Conservation (phyloP, 2,888 invertebrate species). For the Protophormia terraenovae region DNA sequence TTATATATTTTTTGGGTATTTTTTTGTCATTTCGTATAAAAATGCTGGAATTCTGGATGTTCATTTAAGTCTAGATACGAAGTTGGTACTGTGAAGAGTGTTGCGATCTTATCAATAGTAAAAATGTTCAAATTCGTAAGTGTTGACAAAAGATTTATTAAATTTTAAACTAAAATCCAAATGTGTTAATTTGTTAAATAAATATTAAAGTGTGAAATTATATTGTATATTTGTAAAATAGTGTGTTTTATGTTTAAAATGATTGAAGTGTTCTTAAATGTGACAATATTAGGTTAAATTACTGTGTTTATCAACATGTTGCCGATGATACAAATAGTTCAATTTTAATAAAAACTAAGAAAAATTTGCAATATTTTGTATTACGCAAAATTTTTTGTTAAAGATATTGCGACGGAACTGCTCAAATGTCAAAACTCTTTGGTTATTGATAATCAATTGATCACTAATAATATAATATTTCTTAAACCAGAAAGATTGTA, state of each 20-base stretch:
- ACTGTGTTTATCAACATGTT: neutral
- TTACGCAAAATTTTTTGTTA: too few relatives aligned
- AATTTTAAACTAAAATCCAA: neutral
- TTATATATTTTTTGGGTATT: neutral
- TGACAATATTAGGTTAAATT: neutral
- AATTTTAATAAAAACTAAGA: too few relatives aligned
- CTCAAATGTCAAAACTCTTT: too few relatives aligned
- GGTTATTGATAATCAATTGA: too few relatives aligned
- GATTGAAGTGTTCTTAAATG: neutral
- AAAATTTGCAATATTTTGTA: too few relatives aligned
- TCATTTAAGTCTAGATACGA: conserved; percentile 67
- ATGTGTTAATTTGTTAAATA: neutral
- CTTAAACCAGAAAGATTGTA: too few relatives aligned
- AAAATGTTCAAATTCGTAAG: conserved; percentile 75
- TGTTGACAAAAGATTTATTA: conserved; percentile 8
- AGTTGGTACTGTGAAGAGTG: conserved; percentile 68
- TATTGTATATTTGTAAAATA: too few relatives aligned
- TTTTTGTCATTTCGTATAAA: conserved; percentile 73
- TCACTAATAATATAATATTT: too few relatives aligned
- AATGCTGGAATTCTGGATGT: conserved; percentile 69
- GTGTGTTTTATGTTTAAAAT: neutral
- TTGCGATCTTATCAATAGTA: conserved; percentile 39
- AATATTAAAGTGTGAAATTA: conserved; percentile 2
- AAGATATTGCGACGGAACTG: too few relatives aligned
- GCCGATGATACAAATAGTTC: too few relatives aligned